Base-by-base conservation (phyloP, 1,140 invertebrate species). In the Drosophila hydei region DNA sequence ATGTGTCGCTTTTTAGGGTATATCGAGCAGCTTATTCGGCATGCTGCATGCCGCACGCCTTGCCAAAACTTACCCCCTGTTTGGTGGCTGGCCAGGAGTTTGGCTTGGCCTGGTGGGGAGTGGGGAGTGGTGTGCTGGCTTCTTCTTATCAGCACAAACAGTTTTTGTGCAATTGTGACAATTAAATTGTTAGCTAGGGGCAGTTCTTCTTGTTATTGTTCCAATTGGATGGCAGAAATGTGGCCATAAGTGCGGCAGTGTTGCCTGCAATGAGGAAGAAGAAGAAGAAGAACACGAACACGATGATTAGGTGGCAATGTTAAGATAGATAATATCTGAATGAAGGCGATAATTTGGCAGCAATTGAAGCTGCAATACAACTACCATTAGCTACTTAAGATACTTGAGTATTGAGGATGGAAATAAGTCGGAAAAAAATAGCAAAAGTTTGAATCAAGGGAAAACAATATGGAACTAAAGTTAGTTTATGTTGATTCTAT, bases 111-210 rank as follows among this genome's bases (percentile, higher is more conserved):
- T 27, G 14, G 7, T 18, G 16, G 4, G 27, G 7, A 11, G 48
- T 6, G 45, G 21, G 21, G 33, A 16, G 36, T 11, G 11, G 50
- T 52, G 38, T 54, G 42, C 55, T 67, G 62, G 63, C 55, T 68
- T 55, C 59, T 72, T 72, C 50, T 52, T 52, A 74, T 74, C 67
- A 51, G 67, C 30, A 69, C 47, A 63, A 36, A 54, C 40, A 40
- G 62, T 58, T 71, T 68, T 43, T 40, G 55, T 62, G 45, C 56
- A 75, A 58, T 52, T 42, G 38, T 16, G 56, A 63, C 70, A 76
- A 76, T 76, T 68, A 73, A 76, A 73, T 48, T 59, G 74, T 63
- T 73, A 45, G 63, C 52, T 62, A 48, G 23, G 45, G 63, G 70
- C 73, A 76, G 58, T 69, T 75, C 56, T 60, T 55, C 60, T 25